Base-by-base conservation (phyloP, 1,140 invertebrate species). In the Drosophila tani region DNA sequence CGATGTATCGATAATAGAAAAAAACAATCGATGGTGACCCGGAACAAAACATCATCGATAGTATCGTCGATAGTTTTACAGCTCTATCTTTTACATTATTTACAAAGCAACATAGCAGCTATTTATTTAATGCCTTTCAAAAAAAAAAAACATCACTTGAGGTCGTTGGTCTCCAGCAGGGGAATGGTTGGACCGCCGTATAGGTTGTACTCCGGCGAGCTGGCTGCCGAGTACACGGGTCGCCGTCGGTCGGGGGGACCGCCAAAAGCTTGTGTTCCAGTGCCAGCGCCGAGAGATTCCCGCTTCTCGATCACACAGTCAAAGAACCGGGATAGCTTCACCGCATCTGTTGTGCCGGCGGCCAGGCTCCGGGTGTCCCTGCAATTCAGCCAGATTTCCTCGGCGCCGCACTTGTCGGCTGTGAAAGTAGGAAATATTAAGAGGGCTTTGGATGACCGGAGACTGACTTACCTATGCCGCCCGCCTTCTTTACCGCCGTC, bases 291-390 rank as follows among this genome's bases (percentile, higher is more conserved):
- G 40, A 94, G 93, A 6, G 93, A 93, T 75, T 96, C 95, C 81
- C 95, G 94, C 71, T 95, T 94, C 92, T 97, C 96, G 70, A 97
- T 97, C 35, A 95, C 98, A 94, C 98, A 98, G 93, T 99, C 98
- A 93, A 99, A 98, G 94, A 99, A 99, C 91, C 97, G 95, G 15
- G 96, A 96, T 21, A 99, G 92, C 94, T 98, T 99, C 0, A 99
- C 97, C 46, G 98, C 96, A 91, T 98, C 98, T 70, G 97, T 97
- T 2, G 97, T 97, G 5, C 98, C 98, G 15, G 98, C 97, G n/a
- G 97, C 97, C 71, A 99, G 93, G 75, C 97, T 97, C 92, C 96
- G 96, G 2, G 94, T 93, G 93, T 97, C 96, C 79, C 95, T 94
- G 86, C 96, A 98, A 93, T 98, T 96, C 60, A 99, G 93, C 93